phyloP scores from a whole-genome alignment of 2,113 vertebrate genomes.

The Passerina amoena region DNA sequence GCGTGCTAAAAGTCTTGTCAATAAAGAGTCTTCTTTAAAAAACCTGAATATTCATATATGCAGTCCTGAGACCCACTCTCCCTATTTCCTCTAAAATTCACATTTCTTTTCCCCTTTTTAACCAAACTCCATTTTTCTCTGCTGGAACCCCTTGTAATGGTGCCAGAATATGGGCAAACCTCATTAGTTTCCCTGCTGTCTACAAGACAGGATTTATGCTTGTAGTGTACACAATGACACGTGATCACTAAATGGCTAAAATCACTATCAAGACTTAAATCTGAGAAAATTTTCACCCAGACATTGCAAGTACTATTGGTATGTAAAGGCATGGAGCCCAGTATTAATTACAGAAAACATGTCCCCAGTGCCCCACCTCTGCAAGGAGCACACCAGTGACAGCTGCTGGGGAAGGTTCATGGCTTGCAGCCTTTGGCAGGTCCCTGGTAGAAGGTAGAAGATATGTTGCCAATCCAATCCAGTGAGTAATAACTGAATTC shows the following conservation, averaged over 20 bases:
- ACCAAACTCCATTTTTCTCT: slow-evolving; percentile 53
- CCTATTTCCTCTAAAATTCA: neutral
- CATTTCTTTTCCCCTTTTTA: neutral
- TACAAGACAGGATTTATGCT: slow-evolving; percentile 76
- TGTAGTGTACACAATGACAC: slow-evolving; percentile 74
- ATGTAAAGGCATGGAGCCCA: slow-evolving; percentile 30
- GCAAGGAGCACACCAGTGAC: slow-evolving; percentile 73
- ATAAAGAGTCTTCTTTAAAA: neutral
- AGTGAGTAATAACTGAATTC: slow-evolving; percentile 76
- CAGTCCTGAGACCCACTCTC: neutral
- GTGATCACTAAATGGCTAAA: slow-evolving; percentile 69
- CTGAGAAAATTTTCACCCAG: slow-evolving; percentile 66
- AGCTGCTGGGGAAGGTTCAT: slow-evolving; percentile 76
- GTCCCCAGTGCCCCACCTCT: slow-evolving; percentile 29
- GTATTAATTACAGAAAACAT: slow-evolving; percentile 53
- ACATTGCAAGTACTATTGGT: slow-evolving; percentile 50
- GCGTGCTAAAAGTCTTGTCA: neutral
- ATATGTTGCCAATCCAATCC: slow-evolving; percentile 67
- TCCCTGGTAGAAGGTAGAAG: slow-evolving; percentile 66
- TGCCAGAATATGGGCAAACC: slow-evolving; percentile 62
- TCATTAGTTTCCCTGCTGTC: slow-evolving; percentile 74
- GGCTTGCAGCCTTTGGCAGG: slow-evolving; percentile 80
- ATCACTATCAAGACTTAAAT: slow-evolving; percentile 63
- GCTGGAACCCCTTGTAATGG: slow-evolving; percentile 59
- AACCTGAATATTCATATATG: neutral